Conservation (phyloP, 2,113 vertebrate genomes). For the Phasianus colchicus region DNA sequence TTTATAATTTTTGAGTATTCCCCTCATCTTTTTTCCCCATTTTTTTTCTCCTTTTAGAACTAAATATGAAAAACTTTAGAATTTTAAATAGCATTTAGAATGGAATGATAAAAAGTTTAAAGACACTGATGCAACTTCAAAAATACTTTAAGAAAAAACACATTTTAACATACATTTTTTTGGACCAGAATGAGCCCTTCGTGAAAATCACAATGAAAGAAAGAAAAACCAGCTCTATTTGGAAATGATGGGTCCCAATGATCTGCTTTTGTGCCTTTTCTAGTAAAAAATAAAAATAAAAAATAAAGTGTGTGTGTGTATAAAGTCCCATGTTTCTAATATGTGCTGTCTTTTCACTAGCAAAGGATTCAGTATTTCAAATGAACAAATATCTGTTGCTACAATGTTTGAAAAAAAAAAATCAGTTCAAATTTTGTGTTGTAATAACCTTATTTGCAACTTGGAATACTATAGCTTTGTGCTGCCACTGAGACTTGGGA, state of each 20-base stretch:
- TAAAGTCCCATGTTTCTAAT: background rate
- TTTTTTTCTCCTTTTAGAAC: background rate
- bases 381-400: background rate
- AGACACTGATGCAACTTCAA: background rate
- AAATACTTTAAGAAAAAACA: background rate
- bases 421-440: background rate
- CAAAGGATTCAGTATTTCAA: background rate
- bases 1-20: background rate
- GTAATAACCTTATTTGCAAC: background rate
- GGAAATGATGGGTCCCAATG: background rate
- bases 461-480: background rate
- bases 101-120: fast-evolving
- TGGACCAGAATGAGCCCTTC: background rate
- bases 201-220: fast-evolving
- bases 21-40: fast-evolving
- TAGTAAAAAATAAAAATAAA: background rate
- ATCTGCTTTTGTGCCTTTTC: background rate
- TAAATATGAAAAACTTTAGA: background rate
- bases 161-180: background rate
- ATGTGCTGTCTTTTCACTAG: background rate
- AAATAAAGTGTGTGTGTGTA: too few species aligned
- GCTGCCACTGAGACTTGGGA: background rate
- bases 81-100: background rate
- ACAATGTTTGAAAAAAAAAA: background rate
- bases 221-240: background rate